Conservation (phyloP, 2,888 invertebrate species). For the Drosophila niveifrons region DNA sequence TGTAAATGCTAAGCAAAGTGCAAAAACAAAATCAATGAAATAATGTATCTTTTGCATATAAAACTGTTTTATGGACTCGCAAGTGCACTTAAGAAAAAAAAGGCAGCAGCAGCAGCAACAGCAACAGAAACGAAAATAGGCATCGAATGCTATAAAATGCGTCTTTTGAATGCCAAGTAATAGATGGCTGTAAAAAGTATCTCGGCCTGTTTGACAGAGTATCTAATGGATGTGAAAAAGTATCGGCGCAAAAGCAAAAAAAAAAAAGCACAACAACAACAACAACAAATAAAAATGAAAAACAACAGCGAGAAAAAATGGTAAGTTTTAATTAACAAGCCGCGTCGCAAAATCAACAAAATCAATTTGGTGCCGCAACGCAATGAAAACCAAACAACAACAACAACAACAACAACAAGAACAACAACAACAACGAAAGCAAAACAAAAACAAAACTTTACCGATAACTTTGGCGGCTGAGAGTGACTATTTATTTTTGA, state of each 20-base stretch:
- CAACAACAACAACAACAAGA: slow-evolving; percentile 26
- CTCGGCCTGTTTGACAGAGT: slow-evolving; percentile 7
- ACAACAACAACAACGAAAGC: slow-evolving; percentile 27
- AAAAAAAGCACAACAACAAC: background rate
- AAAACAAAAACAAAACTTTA: slow-evolving; percentile 17
- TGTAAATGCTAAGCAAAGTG: background rate
- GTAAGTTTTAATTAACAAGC: slow-evolving; percentile 56
- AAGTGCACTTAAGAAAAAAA: background rate
- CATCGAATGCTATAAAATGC: slow-evolving; percentile 1
- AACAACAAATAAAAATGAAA: background rate
- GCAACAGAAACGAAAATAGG: background rate
- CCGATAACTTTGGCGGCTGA: slow-evolving; percentile 32
- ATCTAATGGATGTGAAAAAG: slow-evolving; percentile 19
- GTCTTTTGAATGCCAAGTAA: slow-evolving; percentile 2
- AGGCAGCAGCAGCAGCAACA: background rate
- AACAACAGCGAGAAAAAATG: slow-evolving; percentile 11
- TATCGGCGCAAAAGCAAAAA: slow-evolving; percentile 10
- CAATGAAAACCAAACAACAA: slow-evolving; percentile 25
- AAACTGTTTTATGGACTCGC: background rate
- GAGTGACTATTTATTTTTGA: slow-evolving; percentile 1
- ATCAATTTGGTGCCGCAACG: slow-evolving; percentile 50
- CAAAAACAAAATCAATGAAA: no score
- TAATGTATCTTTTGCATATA: background rate
- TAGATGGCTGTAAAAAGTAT: background rate
- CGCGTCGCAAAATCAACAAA: slow-evolving; percentile 47